Evolutionary conservation across 2,113 vertebrate species (phyloP).

Genomic region (Craseonycteris thonglongyai): DNA sequence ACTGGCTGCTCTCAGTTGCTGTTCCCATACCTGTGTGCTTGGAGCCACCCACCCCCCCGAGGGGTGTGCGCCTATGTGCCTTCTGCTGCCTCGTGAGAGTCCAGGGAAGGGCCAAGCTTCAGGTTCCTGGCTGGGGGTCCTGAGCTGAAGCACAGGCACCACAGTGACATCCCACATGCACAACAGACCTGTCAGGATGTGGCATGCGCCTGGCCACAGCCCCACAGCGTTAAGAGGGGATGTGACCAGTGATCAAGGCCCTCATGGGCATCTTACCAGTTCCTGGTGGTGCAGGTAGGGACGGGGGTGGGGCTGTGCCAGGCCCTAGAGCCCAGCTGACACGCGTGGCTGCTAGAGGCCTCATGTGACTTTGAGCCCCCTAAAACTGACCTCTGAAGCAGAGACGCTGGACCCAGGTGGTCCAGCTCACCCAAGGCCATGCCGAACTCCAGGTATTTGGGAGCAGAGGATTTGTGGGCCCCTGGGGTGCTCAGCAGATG

Average conservation of each 20-base stretch:
- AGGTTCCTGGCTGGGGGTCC: not conserved
- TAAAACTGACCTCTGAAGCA: not conserved
- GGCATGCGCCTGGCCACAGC: not conserved
- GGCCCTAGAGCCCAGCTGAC: not conserved
- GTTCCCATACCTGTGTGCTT: not conserved
- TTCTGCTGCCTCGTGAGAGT: not conserved
- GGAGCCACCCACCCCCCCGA: not conserved
- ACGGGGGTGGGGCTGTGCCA: not conserved
- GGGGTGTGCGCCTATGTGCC: not conserved
- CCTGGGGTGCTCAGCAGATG: not conserved
- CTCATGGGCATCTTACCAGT: fast-evolving
- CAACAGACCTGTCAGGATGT: not conserved
- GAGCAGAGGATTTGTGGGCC: not conserved
- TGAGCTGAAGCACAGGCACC: not conserved
- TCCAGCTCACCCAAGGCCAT: not conserved
- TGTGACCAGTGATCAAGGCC: too few species aligned
- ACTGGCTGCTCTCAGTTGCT: not conserved
- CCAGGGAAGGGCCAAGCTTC: not conserved
- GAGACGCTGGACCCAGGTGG: not conserved
- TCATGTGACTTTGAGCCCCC: not conserved
- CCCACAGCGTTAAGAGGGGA: not conserved
- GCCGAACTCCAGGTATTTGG: not conserved
- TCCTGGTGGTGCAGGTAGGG: not conserved
- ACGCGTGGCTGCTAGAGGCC: not conserved
- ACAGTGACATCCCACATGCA: not conserved